Conservation (phyloP, 2,113 vertebrate genomes). For the Odocoileus virginianus region DNA sequence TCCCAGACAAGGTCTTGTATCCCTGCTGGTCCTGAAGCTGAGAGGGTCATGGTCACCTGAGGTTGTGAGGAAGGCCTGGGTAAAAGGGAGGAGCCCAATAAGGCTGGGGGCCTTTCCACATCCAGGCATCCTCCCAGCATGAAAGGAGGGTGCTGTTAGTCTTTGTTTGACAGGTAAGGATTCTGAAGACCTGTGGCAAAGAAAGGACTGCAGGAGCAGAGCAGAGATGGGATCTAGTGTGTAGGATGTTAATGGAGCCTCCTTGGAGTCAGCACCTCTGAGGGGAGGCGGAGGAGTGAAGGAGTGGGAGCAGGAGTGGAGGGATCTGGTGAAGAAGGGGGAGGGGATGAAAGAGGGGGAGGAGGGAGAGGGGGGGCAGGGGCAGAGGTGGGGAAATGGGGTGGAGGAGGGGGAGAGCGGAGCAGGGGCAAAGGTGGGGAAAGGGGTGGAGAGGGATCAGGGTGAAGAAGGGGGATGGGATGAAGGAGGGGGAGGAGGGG, state of each 20-base stretch:
- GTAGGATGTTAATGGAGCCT: background rate
- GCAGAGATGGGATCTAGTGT: background rate
- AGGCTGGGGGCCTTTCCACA: background rate
- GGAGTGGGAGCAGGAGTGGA: background rate
- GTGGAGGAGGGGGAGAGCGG: too few relatives aligned
- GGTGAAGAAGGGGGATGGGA: too few relatives aligned
- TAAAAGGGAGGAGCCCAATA: background rate
- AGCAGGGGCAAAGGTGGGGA: accelerated
- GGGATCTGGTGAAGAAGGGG: too few relatives aligned
- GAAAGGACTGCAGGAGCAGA: background rate
- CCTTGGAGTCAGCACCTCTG: background rate
- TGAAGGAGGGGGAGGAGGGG: too few relatives aligned
- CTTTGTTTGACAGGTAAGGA: background rate
- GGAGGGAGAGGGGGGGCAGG: too few relatives aligned
- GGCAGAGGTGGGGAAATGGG: too few relatives aligned
- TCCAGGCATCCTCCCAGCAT: background rate
- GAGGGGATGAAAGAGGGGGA: too few relatives aligned
- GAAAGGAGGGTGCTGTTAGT: background rate
- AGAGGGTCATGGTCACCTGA: background rate
- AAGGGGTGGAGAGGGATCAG: too few relatives aligned
- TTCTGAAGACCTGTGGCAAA: background rate
- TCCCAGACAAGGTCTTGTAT: background rate
- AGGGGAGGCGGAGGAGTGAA: background rate
- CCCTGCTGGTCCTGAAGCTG: background rate
- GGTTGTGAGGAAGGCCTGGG: background rate